Evolutionary conservation across 2,888 invertebrate species (phyloP).

Genomic region (Nomada goodeniana): DNA sequence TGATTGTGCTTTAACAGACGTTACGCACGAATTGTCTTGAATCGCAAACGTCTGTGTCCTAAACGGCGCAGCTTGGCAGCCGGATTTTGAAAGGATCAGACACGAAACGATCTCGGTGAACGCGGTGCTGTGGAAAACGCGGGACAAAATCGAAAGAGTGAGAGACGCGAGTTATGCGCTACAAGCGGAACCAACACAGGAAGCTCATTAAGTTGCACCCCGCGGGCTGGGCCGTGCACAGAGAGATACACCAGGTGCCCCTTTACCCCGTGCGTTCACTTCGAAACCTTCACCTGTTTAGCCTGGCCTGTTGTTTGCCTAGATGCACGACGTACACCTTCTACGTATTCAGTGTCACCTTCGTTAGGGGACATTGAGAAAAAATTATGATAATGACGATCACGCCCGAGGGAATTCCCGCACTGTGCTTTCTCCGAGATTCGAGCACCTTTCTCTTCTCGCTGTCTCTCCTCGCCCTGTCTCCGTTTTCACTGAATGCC

Average conservation of each 20-base stretch:
- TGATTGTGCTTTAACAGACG: slow-evolving; percentile 21
- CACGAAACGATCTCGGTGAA: slow-evolving; percentile 1
- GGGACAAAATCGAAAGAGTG: slow-evolving; percentile 38
- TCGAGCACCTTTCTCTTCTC: slow-evolving; percentile 29
- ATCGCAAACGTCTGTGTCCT: slow-evolving; percentile 30
- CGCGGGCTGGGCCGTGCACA: slow-evolving; percentile 67
- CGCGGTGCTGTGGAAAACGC: not conserved
- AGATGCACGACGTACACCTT: slow-evolving; percentile 48
- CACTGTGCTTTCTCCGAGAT: slow-evolving; percentile 40
- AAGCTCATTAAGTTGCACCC: slow-evolving; percentile 77
- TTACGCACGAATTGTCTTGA: slow-evolving; percentile 21
- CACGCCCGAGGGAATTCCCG: slow-evolving; percentile 54
- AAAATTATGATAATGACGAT: slow-evolving; percentile 72
- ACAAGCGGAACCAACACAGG: slow-evolving; percentile 76
- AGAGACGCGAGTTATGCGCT: slow-evolving; percentile 67
- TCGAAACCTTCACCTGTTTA: slow-evolving; percentile 54
- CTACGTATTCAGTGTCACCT: slow-evolving; percentile 63
- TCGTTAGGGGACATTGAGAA: slow-evolving; percentile 71
- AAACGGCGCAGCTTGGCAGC: slow-evolving; percentile 6
- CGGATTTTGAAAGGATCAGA: slow-evolving; percentile 39
- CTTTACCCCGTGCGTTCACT: slow-evolving; percentile 33
- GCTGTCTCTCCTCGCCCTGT: not conserved
- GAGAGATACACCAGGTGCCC: slow-evolving; percentile 61
- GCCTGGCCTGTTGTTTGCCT: slow-evolving; percentile 55
- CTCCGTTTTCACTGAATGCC: slow-evolving; percentile 25